A percentile compares a stretch with the other conserved stretches of the same genome.
phyloP scores from a whole-genome alignment of 2,888 invertebrate genomes.

The Formica aserva region DNA sequence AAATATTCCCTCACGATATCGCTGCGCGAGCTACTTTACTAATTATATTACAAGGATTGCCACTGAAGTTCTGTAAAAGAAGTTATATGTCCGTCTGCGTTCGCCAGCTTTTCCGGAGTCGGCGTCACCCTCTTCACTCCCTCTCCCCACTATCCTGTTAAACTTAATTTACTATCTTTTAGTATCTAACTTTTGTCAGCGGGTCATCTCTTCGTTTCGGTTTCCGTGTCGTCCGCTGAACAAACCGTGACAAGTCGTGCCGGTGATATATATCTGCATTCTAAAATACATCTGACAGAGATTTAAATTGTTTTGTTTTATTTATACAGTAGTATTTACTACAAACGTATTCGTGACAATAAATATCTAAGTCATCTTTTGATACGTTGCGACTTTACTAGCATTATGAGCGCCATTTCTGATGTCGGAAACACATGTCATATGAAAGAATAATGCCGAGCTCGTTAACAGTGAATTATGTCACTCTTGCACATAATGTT shows the following conservation, averaged over 20 bases:
- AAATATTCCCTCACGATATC: constrained; percentile 50
- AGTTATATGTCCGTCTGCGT: constrained; percentile 41
- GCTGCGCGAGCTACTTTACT: constrained; percentile 44
- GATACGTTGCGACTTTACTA: constrained; percentile 4
- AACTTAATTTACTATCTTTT: constrained; percentile 48
- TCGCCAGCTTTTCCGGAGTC: constrained; percentile 27
- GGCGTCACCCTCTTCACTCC: neutral
- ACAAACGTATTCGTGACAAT: constrained; percentile 14
- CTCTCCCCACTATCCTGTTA: neutral
- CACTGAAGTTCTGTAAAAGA: constrained; percentile 42
- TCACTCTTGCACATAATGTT: constrained; percentile 6
- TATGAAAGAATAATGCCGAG: constrained; percentile 42
- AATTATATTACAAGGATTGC: constrained; percentile 46
- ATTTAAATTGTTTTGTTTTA: constrained; percentile 20
- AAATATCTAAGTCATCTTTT: constrained; percentile 30
- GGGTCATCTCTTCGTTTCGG: constrained; percentile 19
- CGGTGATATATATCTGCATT: constrained; percentile 35
- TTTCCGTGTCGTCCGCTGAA: constrained; percentile 37
- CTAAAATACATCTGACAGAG: constrained; percentile 16
- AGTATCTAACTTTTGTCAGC: constrained; percentile 48
- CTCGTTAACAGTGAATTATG: constrained; percentile 28
- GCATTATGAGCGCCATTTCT: neutral
- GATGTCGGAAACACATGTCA: constrained; percentile 27
- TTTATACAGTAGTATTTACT: neutral
- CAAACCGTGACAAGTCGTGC: constrained; percentile 46